phyloP scores from a whole-genome alignment of 37 sponge, comb jelly and placozoan species.

The Amphimedon queenslandica region DNA sequence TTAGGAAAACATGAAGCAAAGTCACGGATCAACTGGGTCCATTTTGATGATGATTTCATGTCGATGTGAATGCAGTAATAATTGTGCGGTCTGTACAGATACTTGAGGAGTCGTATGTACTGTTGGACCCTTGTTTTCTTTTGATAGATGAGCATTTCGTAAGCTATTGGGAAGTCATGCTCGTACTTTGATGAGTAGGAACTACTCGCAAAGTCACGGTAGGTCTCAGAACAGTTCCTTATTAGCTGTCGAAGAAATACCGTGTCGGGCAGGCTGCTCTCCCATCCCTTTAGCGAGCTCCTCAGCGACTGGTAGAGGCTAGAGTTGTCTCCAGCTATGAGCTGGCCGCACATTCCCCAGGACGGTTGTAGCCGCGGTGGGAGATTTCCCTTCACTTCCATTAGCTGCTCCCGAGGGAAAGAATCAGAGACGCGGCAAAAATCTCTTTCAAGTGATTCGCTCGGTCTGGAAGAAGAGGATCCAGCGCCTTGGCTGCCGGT shows the following conservation, averaged over 20 bases:
- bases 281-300: background rate
- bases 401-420: too few relatives aligned
- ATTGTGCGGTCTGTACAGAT: background rate
- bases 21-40: background rate
- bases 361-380: too few relatives aligned
- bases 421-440: too few relatives aligned
- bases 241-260: background rate
- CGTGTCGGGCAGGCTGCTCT: background rate
- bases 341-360: too few relatives aligned
- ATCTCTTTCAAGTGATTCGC: too few relatives aligned
- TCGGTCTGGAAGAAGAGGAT: too few relatives aligned
- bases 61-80: slow-evolving; percentile 2
- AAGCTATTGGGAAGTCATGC: background rate
- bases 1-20: background rate
- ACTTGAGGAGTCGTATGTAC: background rate
- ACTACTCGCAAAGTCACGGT: background rate
- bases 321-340: too few relatives aligned
- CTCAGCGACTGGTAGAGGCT: too few relatives aligned
- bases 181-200: background rate
- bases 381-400: too few relatives aligned
- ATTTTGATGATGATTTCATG: background rate
- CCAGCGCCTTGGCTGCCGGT: too few relatives aligned
- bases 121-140: background rate
- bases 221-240: background rate
- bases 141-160: background rate